Evolutionary conservation across 2,888 invertebrate genomes (phyloP), one percentile per base, ranked within the genome.

Genomic region (Ptychoptera albimana): DNA sequence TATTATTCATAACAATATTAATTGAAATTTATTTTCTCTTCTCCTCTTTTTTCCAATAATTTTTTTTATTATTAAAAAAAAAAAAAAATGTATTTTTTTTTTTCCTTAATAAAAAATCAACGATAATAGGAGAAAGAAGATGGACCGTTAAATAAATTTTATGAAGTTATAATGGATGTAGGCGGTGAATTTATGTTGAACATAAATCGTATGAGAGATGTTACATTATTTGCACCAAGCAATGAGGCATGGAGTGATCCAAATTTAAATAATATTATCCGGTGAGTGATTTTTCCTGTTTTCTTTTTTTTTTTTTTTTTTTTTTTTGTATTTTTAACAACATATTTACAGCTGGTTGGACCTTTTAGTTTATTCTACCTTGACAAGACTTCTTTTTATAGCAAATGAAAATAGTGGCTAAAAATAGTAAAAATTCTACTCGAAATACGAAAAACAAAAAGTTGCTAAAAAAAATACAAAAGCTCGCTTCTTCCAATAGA

Each of bases 211-310:
- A 74, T 77, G 49, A 75, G 76, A 46, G 81, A 84, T 52, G 73
- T 88, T 16, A 92, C 92, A 3, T 71, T 92, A 46, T 85, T 92
- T 60, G 89, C 88, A 2, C 92, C 92, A 1, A 86, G 85, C 56
- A 91, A 92, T 59, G 81, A 81, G 49, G 91, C 91, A 11, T 83
- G 88, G 78, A 74, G 76, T 40, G 77, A 79, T 51, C 73, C 77
- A 39, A 77, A 77, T 50, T 74, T 87, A n/a, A 74, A 78, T 54
- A 74, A 77, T 55, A 72, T 86, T 48, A 65, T 78, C 43, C 70
- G 74, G 76, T 75, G 53, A 50, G 39, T 43, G 39, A 32, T 12
- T 42, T 39, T n/a, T 16, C 9, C n/a, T n/a, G n/a, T n/a, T 42
- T 45, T 39, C 15, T 40, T 40, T 32, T 32, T 32, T 32, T 32